Evolutionary conservation across 2,888 invertebrate genomes (phyloP), one percentile per base, ranked within the genome.

Genomic region (Dorcus parallelipipedus): DNA sequence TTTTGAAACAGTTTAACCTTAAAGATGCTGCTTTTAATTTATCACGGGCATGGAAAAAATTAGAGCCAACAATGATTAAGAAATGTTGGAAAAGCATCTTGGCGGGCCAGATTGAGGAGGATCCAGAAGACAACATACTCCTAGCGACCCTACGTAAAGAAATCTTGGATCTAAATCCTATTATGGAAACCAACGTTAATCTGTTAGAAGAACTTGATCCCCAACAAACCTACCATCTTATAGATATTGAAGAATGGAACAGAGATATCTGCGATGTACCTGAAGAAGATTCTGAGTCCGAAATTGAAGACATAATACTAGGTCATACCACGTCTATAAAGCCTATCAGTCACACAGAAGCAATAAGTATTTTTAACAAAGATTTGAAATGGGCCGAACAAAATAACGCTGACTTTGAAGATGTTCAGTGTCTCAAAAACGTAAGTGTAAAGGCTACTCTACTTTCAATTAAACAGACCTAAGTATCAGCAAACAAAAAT

Each of bases 71-170:
- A 39, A 51, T 39, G 41, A 51, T 51, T 51, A 38, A 39, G 41
- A 51, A 39, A 5, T 51, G 39, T 51, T 51, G 51, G 51, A 51
- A 51, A 51, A 38, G 40, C 33, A 51, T 51, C 41, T 39, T 51
- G 26, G 26, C 39, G 41, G 20, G 40, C 26, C 51, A 51, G 51
- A 20, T 40, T 41, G 38, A 50, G 38, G 50, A 50, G 14, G 50
- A 50, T 50, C 38, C 38, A 17, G 50, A 50, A 50, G 2, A 26
- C 38, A 49, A 49, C 10, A 8, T 23, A 49, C 8, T 33, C 26
- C 5, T 26, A 26, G 26, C 26, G 26, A 26, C 1, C 2, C 26
- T 26, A 26, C 26, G 26, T 26, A 26, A 26, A 26, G 26, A 26
- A 26, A 26, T 26, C 26, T 26, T 26, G 26, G 26, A 26, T 26